These are phyloP conservation scores for Callospermophilus lateralis DNA, from an alignment of 2,113 vertebrate species.

Conservation along the genomic window DNA sequence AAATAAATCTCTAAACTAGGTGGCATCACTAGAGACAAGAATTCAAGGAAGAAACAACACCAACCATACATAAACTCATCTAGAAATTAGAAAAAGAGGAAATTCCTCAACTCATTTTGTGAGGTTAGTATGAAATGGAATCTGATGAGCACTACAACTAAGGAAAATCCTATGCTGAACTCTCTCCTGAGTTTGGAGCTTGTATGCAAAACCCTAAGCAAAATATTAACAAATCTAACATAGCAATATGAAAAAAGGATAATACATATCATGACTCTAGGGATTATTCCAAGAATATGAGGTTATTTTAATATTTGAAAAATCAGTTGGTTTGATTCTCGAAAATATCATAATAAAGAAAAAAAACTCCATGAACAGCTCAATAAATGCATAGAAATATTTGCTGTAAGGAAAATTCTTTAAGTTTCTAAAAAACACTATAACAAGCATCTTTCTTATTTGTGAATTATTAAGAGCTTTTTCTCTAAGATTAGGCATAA, in stretches of 20 bases:
- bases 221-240: conserved; percentile 40
- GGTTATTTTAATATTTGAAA: background rate
- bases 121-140: conserved; percentile 13
- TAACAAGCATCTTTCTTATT: background rate
- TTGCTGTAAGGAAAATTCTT: background rate
- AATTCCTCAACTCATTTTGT: conserved; percentile 18
- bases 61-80: background rate
- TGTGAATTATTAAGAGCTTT: background rate
- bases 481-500: background rate
- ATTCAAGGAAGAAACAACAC: background rate
- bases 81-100: background rate
- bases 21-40: background rate
- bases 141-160: background rate
- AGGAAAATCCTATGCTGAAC: conserved; percentile 29
- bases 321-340: background rate
- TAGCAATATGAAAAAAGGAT: background rate
- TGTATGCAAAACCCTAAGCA: conserved; percentile 7
- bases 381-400: background rate
- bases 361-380: background rate
- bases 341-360: conserved; percentile 3
- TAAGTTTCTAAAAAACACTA: background rate
- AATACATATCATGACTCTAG: background rate
- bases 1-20: background rate
- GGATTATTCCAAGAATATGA: background rate
- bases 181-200: background rate